phyloP scores from a whole-genome alignment of 2,888 invertebrate species.

The Epinotia ramella region DNA sequence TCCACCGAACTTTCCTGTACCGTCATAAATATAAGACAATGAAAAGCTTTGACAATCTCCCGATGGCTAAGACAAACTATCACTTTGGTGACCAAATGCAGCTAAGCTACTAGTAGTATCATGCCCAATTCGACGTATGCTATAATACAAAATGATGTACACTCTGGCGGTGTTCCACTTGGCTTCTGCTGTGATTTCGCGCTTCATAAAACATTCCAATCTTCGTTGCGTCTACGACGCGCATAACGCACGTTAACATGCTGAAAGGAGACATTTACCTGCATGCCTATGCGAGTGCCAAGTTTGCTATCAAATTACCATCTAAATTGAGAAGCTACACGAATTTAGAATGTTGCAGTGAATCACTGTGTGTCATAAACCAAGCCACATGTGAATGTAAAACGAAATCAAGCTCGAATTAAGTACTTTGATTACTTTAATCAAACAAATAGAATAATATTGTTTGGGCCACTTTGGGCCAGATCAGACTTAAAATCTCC shows the following conservation, averaged over 20 bases:
- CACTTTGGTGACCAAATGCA: neutral
- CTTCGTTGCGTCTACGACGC: conserved; percentile 27
- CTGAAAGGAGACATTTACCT: conserved; percentile 35
- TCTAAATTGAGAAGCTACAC: conserved; percentile 17
- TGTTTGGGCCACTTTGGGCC: neutral
- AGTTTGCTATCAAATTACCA: conserved; percentile 18
- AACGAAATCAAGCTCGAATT: neutral
- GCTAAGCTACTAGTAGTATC: neutral
- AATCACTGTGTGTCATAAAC: neutral
- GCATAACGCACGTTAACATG: conserved; percentile 21
- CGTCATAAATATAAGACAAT: neutral
- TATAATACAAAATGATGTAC: conserved; percentile 33
- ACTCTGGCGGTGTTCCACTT: conserved; percentile 64
- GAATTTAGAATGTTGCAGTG: conserved; percentile 6
- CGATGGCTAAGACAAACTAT: too few species aligned
- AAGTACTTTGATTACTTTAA: neutral
- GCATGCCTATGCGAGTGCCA: conserved; percentile 8
- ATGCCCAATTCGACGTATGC: conserved; percentile 24
- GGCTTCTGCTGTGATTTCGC: conserved; percentile 51
- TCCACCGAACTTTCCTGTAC: neutral
- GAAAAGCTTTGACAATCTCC: too few species aligned
- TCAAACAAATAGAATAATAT: neutral
- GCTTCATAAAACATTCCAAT: conserved; percentile 30
- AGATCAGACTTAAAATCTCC: neutral
- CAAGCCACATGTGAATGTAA: neutral